Percentiles rank a stretch among this genome's conserved stretches.
Conservation (phyloP, 2,113 vertebrate species). For the Istiophorus platypterus region DNA sequence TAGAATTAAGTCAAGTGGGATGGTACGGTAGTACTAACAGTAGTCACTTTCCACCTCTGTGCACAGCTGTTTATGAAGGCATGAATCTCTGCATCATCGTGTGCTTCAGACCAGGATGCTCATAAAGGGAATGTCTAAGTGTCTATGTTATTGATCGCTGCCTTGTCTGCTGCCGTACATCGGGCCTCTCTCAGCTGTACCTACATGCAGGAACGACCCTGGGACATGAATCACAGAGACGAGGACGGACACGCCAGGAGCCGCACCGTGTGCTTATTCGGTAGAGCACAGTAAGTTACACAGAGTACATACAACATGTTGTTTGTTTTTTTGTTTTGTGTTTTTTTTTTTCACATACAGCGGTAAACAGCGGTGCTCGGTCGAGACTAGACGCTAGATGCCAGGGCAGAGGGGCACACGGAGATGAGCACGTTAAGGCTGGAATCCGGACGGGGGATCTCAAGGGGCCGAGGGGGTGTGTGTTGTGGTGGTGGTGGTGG, state of each 20-base stretch:
- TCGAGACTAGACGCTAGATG: constrained; percentile 57
- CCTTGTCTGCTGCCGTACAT: constrained; percentile 20
- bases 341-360: constrained; percentile 43
- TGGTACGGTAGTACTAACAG: neutral
- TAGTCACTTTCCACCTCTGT: constrained; percentile 49
- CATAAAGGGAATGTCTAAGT: constrained; percentile 55
- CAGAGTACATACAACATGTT: constrained; percentile 13
- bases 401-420: constrained; percentile 29
- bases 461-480: neutral
- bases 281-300: constrained; percentile 38
- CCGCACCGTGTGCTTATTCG: constrained; percentile 68
- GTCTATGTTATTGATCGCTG: constrained; percentile 36
- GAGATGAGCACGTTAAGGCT: constrained; percentile 77
- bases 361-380: constrained; percentile 62
- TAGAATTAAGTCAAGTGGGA: neutral
- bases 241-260: constrained; percentile 34
- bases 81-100: constrained; percentile 26
- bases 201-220: constrained; percentile 58
- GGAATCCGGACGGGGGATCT: constrained; percentile 44
- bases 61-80: constrained; percentile 1
- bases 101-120: constrained; percentile 53
- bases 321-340: no score
- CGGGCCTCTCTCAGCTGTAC: constrained; percentile 38
- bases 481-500: no score
- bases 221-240: constrained; percentile 42